Conservation (phyloP, 2,888 invertebrate species). For the Mactromeris polynyma region DNA sequence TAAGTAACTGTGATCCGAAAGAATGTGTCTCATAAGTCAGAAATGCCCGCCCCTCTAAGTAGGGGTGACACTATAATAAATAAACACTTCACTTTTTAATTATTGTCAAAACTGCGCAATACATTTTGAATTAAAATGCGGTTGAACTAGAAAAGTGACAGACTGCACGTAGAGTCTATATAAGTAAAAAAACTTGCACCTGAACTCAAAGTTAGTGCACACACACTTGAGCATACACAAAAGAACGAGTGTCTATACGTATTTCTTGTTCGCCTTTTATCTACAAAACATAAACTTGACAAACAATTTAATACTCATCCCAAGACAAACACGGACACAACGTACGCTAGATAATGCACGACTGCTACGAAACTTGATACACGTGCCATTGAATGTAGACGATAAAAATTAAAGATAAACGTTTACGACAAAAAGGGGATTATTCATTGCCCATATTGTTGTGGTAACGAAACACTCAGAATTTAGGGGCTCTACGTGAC, state of each 20-base stretch:
- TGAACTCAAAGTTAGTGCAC: background rate
- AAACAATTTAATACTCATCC: background rate
- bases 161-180: background rate
- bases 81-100: too few species aligned
- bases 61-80: too few species aligned
- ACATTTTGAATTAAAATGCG: background rate
- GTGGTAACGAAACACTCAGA: background rate
- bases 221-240: background rate
- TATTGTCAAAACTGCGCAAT: background rate
- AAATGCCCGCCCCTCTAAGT: too few species aligned
- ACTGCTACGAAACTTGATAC: background rate
- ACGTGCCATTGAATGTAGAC: background rate
- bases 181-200: background rate
- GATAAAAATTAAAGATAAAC: background rate
- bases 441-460: background rate
- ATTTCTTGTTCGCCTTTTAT: background rate
- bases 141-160: background rate
- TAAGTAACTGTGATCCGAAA: too few species aligned
- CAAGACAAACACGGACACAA: background rate
- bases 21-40: too few species aligned
- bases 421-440: background rate
- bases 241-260: background rate
- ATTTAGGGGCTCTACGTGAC: too few species aligned
- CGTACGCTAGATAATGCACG: background rate
- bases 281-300: background rate